These are phyloP conservation scores for Yponomeuta cagnagella DNA, from an alignment of 2,888 invertebrate genomes.

Conservation along the genomic window DNA sequence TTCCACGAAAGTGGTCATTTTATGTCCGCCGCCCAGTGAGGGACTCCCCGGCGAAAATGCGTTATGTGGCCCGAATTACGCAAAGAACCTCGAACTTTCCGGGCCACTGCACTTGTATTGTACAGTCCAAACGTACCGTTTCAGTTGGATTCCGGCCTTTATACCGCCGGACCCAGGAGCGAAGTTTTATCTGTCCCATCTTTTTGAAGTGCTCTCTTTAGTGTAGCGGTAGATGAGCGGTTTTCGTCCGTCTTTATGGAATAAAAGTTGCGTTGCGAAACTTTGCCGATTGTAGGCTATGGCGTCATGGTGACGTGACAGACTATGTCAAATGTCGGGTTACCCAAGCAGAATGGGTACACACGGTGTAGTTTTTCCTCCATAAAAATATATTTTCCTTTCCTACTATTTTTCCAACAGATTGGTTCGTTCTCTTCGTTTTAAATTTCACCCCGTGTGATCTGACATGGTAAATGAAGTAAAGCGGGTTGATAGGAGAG, in stretches of 20 bases:
- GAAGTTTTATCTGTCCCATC: not conserved
- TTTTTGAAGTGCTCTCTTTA: slow-evolving; percentile 1
- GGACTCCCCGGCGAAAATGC: slow-evolving; percentile 26
- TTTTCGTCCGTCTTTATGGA: not conserved
- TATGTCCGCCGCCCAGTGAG: slow-evolving; percentile 4
- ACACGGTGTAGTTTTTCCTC: not conserved
- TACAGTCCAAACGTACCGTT: not conserved
- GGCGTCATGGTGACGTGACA: slow-evolving; percentile 50
- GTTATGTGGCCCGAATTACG: slow-evolving; percentile 54
- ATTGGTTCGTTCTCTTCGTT: not conserved
- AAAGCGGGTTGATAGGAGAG: slow-evolving; percentile 27
- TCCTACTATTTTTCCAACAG: not conserved
- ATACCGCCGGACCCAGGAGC: not conserved
- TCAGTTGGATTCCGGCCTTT: not conserved
- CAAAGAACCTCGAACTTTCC: slow-evolving; percentile 56
- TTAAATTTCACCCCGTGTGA: not conserved
- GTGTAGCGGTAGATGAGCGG: not conserved
- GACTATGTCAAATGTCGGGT: slow-evolving; percentile 32
- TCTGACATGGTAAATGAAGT: slow-evolving; percentile 33
- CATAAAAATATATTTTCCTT: not conserved
- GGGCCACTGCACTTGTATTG: slow-evolving; percentile 52
- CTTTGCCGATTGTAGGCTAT: slow-evolving; percentile 15
- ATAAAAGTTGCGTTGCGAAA: not conserved
- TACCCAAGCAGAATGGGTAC: slow-evolving; percentile 16
- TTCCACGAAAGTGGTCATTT: slow-evolving; percentile 7